phyloP scores from a whole-genome alignment of 2,888 invertebrate genomes.

The Cephus rjabovi region DNA sequence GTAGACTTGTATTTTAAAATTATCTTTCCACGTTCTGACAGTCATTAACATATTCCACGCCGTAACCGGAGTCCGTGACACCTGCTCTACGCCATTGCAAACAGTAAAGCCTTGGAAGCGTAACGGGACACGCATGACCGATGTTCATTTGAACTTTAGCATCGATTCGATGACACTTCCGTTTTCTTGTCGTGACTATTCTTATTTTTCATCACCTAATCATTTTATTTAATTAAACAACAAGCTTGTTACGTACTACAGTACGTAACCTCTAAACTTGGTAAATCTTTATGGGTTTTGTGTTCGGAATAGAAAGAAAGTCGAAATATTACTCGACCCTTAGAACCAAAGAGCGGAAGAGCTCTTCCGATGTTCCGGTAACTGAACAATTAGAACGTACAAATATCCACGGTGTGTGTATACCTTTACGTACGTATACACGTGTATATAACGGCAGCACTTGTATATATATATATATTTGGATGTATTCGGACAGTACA shows the following conservation, averaged over 20 bases:
- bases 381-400: slow-evolving; percentile 61
- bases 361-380: slow-evolving; percentile 64
- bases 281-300: background rate
- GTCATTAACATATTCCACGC: background rate
- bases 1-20: background rate
- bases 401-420: slow-evolving; percentile 32
- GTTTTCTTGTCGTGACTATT: background rate
- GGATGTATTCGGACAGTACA: background rate
- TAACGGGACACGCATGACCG: slow-evolving; percentile 34
- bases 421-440: slow-evolving; percentile 14
- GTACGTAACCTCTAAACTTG: background rate
- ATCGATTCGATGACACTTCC: slow-evolving; percentile 1
- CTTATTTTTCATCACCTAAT: background rate
- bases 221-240: background rate
- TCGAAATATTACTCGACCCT: background rate
- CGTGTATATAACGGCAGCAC: background rate
- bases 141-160: slow-evolving; percentile 21
- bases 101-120: slow-evolving; percentile 1
- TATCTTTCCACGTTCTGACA: background rate
- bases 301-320: background rate
- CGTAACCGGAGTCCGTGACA: background rate
- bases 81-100: slow-evolving; percentile 2
- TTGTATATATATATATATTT: background rate
- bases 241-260: background rate
- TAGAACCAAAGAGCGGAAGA: slow-evolving; percentile 54